These are phyloP conservation scores for Callyntrura guangdongensis DNA, from an alignment of 2,888 invertebrate species.

Conservation along the genomic window DNA sequence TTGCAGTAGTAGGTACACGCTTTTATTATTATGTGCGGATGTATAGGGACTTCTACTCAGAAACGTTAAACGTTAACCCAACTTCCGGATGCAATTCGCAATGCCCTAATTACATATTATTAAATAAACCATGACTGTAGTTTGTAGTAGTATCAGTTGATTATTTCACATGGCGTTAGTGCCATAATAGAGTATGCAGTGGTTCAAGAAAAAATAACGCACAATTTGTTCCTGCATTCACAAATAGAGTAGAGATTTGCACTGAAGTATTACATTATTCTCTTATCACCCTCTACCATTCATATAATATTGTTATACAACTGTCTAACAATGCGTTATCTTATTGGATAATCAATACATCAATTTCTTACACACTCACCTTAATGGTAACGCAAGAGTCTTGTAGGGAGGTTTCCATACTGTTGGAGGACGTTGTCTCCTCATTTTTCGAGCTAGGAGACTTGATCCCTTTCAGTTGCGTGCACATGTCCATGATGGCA, in stretches of 20 bases:
- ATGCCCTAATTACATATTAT: too few species aligned
- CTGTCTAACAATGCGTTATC: background rate
- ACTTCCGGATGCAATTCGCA: background rate
- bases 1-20: too few species aligned
- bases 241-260: background rate
- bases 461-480: conserved; percentile 85
- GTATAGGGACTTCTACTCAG: background rate
- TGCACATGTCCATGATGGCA: conserved; percentile 86
- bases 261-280: background rate
- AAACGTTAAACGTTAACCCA: too few species aligned
- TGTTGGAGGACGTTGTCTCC: conserved; percentile 81
- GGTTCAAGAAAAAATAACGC: too few species aligned
- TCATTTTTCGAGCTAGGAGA: conserved; percentile 78
- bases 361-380: conserved; percentile 67
- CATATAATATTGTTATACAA: background rate
- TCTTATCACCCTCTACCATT: conserved; percentile 9
- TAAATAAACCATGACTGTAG: too few species aligned
- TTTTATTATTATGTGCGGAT: background rate
- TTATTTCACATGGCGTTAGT: too few species aligned
- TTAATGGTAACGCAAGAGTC: conserved; percentile 82
- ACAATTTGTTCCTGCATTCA: too few species aligned
- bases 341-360: background rate
- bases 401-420: conserved; percentile 84
- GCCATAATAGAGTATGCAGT: background rate
- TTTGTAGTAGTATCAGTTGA: too few species aligned